Evolutionary conservation across 2,888 invertebrate species (phyloP).

Genomic region (Philopedon plagiatum): DNA sequence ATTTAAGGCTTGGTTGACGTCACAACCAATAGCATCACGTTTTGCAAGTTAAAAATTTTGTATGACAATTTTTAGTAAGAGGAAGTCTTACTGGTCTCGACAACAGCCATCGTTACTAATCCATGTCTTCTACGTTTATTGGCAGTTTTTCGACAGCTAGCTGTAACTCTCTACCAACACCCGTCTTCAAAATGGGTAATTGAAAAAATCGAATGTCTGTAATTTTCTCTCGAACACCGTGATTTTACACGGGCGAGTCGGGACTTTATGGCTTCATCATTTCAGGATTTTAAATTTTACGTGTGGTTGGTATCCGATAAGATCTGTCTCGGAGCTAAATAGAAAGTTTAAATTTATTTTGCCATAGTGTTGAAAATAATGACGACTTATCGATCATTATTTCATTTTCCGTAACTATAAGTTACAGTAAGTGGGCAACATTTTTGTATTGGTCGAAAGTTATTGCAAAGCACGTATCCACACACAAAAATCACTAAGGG

Average conservation of each 20-base stretch:
- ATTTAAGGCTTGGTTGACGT: too few relatives aligned
- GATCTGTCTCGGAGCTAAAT: conserved; percentile 19
- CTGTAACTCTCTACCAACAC: conserved; percentile 25
- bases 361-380: conserved; percentile 15
- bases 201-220: conserved; percentile 32
- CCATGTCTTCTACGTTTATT: too few relatives aligned
- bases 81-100: too few relatives aligned
- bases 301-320: conserved; percentile 12
- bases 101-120: too few relatives aligned
- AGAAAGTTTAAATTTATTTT: conserved; percentile 17
- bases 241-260: conserved; percentile 29
- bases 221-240: conserved; percentile 34
- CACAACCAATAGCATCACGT: too few relatives aligned
- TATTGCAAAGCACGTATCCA: too few relatives aligned
- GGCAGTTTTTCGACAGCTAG: background rate
- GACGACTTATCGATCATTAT: conserved; percentile 1
- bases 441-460: too few relatives aligned
- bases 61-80: too few relatives aligned
- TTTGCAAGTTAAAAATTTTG: too few relatives aligned
- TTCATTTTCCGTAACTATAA: background rate
- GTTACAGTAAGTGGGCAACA: too few relatives aligned
- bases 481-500: too few relatives aligned
- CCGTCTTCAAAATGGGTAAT: conserved; percentile 22
- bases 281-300: conserved; percentile 20
- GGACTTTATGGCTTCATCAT: conserved; percentile 35